Evolutionary conservation across 2,113 vertebrate genomes (phyloP), one percentile per base, ranked within the genome.

Genomic region (Alosa alosa): DNA sequence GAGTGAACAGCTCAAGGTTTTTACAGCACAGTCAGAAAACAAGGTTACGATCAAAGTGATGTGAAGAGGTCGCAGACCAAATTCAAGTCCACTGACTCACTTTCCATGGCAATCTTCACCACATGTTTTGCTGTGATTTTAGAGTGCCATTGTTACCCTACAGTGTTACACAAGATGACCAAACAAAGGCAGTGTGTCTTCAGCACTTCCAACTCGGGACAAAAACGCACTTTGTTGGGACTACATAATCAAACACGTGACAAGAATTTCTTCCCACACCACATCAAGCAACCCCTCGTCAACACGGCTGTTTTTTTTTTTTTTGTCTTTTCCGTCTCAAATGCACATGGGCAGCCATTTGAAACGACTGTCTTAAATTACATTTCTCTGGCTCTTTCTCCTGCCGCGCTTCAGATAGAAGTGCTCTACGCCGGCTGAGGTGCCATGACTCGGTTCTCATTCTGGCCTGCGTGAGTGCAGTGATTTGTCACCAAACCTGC

Each of bases 51-150:
- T 60, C 17, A 89, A 55, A 81, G 85, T 84, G 75, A 88, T 55
- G 87, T 22, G 25, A 85, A 83, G 81, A 89, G 92, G 92, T 85
- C 86, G 88, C 90, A 86, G 86, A 84, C 87, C 88, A 90, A 91
- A 91, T 85, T 84, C 47, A 75, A 87, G 89, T 86, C 81, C 82
- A 84, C 55, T 52, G 85, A 78, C 85, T 60, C 57, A 60, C 57
- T 31, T 8, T 68, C n/a, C n/a, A 9, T 68, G 64, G 64, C n/a
- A 8, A 31, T 68, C n/a, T 68, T 31, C 8, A n/a, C 18, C 64
- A 68, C 22, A 60, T 20, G 55, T 60, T 22, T 22, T 22, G 64
- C 22, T n/a, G 8, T 68, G 64, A 68, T 31, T 25, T 25, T 68
- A 68, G 64, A 68, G 64, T 31, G 64, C n/a, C 64, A 31, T 31